phyloP scores from a whole-genome alignment of 30 jellyfish, hydroid and myxozoan genomes.

The Aurelia sp. region DNA sequence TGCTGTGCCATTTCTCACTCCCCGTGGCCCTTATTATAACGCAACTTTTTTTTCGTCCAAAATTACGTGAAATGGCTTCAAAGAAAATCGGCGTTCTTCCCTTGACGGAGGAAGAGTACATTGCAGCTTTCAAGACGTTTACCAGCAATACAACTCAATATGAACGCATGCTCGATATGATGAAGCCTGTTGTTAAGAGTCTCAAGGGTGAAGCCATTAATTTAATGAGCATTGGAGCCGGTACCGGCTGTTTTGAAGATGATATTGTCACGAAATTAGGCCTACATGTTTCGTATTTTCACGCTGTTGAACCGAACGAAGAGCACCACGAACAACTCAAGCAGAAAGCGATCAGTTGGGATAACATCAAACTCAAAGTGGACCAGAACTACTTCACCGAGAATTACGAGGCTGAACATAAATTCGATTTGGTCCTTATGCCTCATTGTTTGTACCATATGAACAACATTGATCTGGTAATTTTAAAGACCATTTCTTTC shows the following conservation, averaged over 20 bases:
- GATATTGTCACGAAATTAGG: constrained; percentile 8
- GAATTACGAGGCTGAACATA: constrained; percentile 15
- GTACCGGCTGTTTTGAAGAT: constrained; percentile 61
- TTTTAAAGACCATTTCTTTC: constrained; percentile 25
- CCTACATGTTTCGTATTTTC: neutral
- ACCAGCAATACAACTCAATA: constrained; percentile 13
- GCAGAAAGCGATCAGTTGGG: constrained; percentile 30
- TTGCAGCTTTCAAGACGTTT: no score
- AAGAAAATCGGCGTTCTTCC: no score
- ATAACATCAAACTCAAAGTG: neutral
- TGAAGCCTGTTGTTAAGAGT: constrained; percentile 18
- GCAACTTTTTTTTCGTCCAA: no score
- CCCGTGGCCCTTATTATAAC: no score
- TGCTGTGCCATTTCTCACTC: no score
- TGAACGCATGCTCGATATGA: constrained; percentile 2
- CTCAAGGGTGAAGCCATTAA: constrained; percentile 29
- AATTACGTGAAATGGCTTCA: no score
- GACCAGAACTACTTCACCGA: constrained; percentile 31
- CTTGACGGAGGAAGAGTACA: no score
- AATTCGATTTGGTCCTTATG: constrained; percentile 57
- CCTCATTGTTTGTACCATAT: constrained; percentile 58
- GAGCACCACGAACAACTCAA: constrained; percentile 23
- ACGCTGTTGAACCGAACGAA: constrained; percentile 60
- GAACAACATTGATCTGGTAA: neutral
- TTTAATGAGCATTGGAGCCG: constrained; percentile 70